phyloP scores from a whole-genome alignment of 2,113 vertebrate genomes.

The Amphiprion ocellaris region DNA sequence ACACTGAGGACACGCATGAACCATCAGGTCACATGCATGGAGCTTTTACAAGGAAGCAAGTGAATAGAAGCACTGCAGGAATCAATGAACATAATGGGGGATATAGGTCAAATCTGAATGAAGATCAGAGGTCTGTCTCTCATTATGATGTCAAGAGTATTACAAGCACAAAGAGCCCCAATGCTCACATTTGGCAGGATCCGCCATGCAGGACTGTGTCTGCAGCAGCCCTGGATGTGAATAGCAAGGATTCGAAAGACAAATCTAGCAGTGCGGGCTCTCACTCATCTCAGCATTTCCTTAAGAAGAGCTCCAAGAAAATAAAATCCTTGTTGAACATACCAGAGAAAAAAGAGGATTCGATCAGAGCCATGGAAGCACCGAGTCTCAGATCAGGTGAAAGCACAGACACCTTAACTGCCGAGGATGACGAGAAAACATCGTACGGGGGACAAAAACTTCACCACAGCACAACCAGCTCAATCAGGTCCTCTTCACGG shows the following conservation, averaged over 20 bases:
- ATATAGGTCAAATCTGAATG: conserved; percentile 71
- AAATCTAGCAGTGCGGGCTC: conserved; percentile 84
- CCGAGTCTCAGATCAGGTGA: conserved; percentile 85
- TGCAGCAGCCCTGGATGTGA: conserved; percentile 82
- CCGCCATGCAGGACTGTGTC: conserved; percentile 86
- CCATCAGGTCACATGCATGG: conserved; percentile 85
- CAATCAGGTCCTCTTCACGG: conserved; percentile 69
- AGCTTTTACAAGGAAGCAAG: conserved; percentile 81
- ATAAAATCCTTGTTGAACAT: conserved; percentile 91
- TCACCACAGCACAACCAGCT: conserved; percentile 56
- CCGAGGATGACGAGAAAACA: conserved; percentile 85
- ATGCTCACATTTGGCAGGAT: conserved; percentile 64
- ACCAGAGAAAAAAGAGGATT: conserved; percentile 88
- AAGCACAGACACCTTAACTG: conserved; percentile 90
- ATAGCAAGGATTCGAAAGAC: conserved; percentile 72
- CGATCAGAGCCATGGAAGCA: conserved; percentile 82
- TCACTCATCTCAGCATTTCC: conserved; percentile 78
- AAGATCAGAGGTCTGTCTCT: conserved; percentile 82
- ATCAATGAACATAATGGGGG: conserved; percentile 73
- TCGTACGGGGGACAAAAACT: conserved; percentile 75
- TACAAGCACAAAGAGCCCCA: conserved; percentile 34
- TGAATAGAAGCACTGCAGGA: conserved; percentile 73
- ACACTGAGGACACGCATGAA: conserved; percentile 81
- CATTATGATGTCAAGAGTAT: conserved; percentile 81
- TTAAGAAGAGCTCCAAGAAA: conserved; percentile 91